Base-by-base conservation (phyloP, 2,113 vertebrate genomes). In the Gymnarchus niloticus region DNA sequence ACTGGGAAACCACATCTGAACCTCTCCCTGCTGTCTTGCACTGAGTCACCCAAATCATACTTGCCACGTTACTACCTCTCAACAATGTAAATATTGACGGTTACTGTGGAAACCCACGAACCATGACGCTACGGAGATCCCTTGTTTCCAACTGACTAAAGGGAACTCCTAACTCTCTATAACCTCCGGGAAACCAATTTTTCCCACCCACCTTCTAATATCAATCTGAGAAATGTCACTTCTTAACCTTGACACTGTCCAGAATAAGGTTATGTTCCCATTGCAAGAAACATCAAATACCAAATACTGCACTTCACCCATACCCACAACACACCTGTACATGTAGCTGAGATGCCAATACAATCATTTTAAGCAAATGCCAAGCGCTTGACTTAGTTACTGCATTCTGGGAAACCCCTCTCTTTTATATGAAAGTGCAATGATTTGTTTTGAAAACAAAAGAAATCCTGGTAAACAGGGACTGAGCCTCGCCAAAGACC, bases 61-160 rank as follows among this genome's bases (percentile, higher is more conserved):
- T 54, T 17, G 28, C 80, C 48, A 37, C 1, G 80, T 54, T 25
- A 33, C 48, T 28, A 7, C 25, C 46, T 33, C 37, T 5, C 46
- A 19, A 4, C 21, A 86, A 17, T 51, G 52, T 87, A 48, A 76
- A 77, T 86, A 82, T 89, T 88, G 3, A 88, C 57, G 33, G 10
- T n/a, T 85, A 41, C 86, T 56, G 89, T 86, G 90, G 88, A 84
- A 82, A 91, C 61, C 81, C 78, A 28, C 1, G 5, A 0, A 19
- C 0, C 17, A 33, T 82, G 23, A 82, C 51, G 2, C 56, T 28
- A 54, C 1, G 25, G 80, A 51, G n/a, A 7, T 82, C 51, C 28
- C 80, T 54, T 65, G n/a, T 25, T 65, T 2, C 59, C 59, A 65
- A n/a, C 65, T 6, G 65, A 73, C 33, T 41, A 37, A 41, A 33